phyloP scores from a whole-genome alignment of 2,888 invertebrate species.

The Tethea ocularis region DNA sequence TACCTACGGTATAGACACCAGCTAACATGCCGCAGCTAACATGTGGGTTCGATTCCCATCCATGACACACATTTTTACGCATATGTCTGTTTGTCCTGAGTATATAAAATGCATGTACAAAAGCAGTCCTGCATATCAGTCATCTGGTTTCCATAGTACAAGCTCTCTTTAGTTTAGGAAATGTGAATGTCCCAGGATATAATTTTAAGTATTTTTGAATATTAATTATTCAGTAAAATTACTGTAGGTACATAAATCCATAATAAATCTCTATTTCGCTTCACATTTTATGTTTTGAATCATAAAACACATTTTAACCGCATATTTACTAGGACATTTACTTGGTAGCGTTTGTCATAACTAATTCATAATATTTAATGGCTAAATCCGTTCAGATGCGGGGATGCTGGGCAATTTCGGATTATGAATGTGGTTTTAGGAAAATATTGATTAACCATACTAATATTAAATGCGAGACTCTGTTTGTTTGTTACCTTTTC shows the following conservation, averaged over 20 bases:
- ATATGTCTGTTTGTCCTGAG: too few species aligned
- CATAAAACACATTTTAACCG: constrained; percentile 5
- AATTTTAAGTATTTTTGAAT: too few species aligned
- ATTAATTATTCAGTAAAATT: not conserved
- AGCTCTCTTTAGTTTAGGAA: too few species aligned
- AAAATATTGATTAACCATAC: constrained; percentile 35
- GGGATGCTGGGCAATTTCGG: constrained; percentile 22
- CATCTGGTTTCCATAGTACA: too few species aligned
- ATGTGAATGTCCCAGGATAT: too few species aligned
- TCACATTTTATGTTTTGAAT: not conserved
- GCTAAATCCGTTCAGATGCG: constrained; percentile 30
- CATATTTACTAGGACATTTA: not conserved
- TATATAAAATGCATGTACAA: too few species aligned
- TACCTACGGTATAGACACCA: too few species aligned
- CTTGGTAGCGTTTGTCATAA: constrained; percentile 21
- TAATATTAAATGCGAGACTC: too few species aligned
- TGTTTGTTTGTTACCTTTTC: not conserved
- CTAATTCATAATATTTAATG: constrained; percentile 45
- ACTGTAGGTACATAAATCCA: not conserved
- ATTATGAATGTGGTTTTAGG: constrained; percentile 24
- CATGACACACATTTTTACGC: too few species aligned
- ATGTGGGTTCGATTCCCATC: too few species aligned
- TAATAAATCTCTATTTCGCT: not conserved
- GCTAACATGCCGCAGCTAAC: too few species aligned
- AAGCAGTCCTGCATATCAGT: too few species aligned